Percentiles rank a stretch among this genome's conserved stretches.
Conservation (phyloP, 2,113 vertebrate species). For the Halichoeres trimaculatus region DNA sequence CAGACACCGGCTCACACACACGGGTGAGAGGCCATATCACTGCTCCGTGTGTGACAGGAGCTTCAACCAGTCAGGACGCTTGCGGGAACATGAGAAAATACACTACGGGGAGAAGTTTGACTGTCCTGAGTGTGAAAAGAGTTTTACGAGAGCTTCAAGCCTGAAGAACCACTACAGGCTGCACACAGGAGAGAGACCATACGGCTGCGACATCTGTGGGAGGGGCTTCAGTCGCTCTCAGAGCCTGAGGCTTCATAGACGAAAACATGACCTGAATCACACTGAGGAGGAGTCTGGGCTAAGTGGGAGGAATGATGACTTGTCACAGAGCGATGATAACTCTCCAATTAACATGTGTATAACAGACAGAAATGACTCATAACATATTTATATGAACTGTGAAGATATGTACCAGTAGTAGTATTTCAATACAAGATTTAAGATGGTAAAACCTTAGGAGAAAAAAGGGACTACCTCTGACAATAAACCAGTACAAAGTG, state of each 20-base stretch:
- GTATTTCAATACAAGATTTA: constrained; percentile 5
- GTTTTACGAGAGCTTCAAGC: constrained; percentile 82
- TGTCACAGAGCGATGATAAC: constrained; percentile 65
- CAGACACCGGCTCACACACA: constrained; percentile 78
- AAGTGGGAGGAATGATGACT: constrained; percentile 45
- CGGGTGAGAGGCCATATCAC: constrained; percentile 77
- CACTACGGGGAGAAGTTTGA: constrained; percentile 81
- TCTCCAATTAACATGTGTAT: constrained; percentile 71
- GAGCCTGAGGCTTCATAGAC: constrained; percentile 75
- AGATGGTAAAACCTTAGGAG: constrained; percentile 21
- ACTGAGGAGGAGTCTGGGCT: constrained; percentile 51
- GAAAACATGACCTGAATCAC: constrained; percentile 59
- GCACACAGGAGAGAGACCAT: constrained; percentile 82
- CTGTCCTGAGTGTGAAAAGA: constrained; percentile 77
- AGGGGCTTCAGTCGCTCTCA: constrained; percentile 71
- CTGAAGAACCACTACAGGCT: constrained; percentile 85
- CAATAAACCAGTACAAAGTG: constrained; percentile 21
- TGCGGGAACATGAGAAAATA: constrained; percentile 83
- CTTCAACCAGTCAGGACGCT: constrained; percentile 81
- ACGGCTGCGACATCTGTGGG: constrained; percentile 76
- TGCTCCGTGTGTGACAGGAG: constrained; percentile 82
- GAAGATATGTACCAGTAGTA: constrained; percentile 27
- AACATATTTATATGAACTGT: constrained; percentile 46
- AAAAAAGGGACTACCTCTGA: constrained; percentile 51
- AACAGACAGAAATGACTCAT: constrained; percentile 63